Evolutionary conservation across 2,888 invertebrate species (phyloP).

Genomic region (Trisateles emortualis): DNA sequence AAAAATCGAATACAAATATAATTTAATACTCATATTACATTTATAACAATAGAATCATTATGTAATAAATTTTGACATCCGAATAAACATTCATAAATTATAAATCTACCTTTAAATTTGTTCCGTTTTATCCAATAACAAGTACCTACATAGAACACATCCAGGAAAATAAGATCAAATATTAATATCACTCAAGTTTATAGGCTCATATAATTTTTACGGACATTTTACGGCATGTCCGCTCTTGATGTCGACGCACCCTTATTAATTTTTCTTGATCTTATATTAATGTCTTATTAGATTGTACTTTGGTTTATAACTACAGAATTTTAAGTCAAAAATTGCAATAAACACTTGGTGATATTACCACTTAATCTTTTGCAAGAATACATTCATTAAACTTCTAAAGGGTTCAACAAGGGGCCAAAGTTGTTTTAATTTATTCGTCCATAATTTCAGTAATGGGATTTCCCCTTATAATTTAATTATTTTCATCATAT

Average conservation of each 20-base stretch:
- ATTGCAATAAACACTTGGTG: constrained; percentile 7
- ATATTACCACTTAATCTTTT: constrained; percentile 7
- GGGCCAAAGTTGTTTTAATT: constrained; percentile 9
- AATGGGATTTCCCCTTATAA: constrained; percentile 4
- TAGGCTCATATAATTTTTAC: constrained; percentile 69
- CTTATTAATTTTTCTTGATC: constrained; percentile 66
- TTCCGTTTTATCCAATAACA: constrained; percentile 18
- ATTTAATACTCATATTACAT: too few relatives aligned
- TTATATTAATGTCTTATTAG: constrained; percentile 41
- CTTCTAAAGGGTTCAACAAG: background rate
- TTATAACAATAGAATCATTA: too few relatives aligned
- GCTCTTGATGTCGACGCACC: constrained; percentile 54
- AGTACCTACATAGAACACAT: constrained; percentile 40
- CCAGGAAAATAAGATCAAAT: constrained; percentile 46
- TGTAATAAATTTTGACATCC: too few relatives aligned
- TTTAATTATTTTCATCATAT: constrained; percentile 6
- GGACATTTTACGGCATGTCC: constrained; percentile 70
- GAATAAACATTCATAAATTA: background rate
- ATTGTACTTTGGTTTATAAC: constrained; percentile 33
- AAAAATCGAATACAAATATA: too few relatives aligned
- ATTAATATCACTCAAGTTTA: constrained; percentile 72
- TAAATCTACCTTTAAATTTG: constrained; percentile 14
- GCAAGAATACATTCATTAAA: constrained; percentile 3
- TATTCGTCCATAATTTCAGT: constrained; percentile 8
- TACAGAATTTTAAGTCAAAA: constrained; percentile 11